A percentile compares a stretch with the other conserved stretches of the same genome.
Evolutionary conservation across 2,888 invertebrate genomes (phyloP).

Genomic region (Mythimna lalbum): DNA sequence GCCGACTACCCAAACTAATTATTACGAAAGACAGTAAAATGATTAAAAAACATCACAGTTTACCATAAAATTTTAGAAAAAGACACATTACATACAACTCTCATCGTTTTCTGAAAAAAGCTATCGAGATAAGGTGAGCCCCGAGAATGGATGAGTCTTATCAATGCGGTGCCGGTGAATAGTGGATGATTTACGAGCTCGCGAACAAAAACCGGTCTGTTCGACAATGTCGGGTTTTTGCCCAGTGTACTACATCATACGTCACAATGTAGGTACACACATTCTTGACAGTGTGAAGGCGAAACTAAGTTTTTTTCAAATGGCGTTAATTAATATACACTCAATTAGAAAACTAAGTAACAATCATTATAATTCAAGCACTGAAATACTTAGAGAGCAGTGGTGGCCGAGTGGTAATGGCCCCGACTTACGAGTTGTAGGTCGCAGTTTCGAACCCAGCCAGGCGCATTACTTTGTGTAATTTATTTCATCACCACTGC

Average conservation of each 20-base stretch:
- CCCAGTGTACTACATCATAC: conserved; percentile 12
- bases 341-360: too few relatives aligned
- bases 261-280: not conserved
- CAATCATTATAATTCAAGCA: too few relatives aligned
- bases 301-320: not conserved
- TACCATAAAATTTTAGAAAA: not conserved
- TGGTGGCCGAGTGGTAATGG: too few relatives aligned
- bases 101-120: conserved; percentile 34
- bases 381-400: too few relatives aligned
- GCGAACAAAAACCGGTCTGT: conserved; percentile 51
- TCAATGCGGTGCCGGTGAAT: conserved; percentile 53
- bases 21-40: too few relatives aligned
- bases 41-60: not conserved
- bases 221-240: conserved; percentile 47
- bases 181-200: conserved; percentile 59
- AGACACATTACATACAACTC: not conserved
- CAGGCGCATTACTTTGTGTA: too few relatives aligned
- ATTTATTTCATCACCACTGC: too few relatives aligned
- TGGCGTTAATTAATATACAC: too few relatives aligned
- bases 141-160: conserved; percentile 51
- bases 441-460: too few relatives aligned
- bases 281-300: not conserved
- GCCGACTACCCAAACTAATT: too few relatives aligned
- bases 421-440: too few relatives aligned
- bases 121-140: conserved; percentile 44